Evolutionary conservation across 2,113 vertebrate genomes (phyloP).

Genomic region (Pluvianellus socialis): DNA sequence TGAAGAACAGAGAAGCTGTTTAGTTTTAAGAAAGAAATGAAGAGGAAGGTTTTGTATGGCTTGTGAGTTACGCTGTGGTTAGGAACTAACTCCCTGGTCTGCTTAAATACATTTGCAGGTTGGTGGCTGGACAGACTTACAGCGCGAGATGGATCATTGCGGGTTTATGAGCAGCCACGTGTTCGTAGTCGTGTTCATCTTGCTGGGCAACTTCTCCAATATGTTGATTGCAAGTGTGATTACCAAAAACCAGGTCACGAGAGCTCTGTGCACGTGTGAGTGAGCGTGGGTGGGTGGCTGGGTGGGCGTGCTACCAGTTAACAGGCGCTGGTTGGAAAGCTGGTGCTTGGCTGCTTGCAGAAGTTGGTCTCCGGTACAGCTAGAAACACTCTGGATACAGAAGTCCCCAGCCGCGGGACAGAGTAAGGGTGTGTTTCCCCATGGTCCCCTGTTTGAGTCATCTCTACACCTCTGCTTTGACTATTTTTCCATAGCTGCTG

Average conservation of each 20-base stretch:
- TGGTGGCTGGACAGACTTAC: conserved; percentile 66
- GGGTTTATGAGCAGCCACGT: background rate
- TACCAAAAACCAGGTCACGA: conserved; percentile 36
- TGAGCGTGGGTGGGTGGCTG: no score
- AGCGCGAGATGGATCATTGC: background rate
- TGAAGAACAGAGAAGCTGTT: background rate
- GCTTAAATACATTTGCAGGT: conserved; percentile 49
- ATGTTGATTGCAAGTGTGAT: conserved; percentile 61
- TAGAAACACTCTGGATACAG: background rate
- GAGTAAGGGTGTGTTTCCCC: background rate
- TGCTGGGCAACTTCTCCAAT: conserved; percentile 62
- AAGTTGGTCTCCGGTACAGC: background rate
- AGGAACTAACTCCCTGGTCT: background rate
- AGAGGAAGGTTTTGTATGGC: background rate
- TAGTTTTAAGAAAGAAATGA: background rate
- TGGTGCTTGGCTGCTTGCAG: background rate
- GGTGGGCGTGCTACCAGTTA: background rate
- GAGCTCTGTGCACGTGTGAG: background rate
- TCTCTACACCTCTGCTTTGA: background rate
- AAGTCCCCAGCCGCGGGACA: background rate
- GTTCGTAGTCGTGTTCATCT: conserved; percentile 55
- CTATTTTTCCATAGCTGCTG: background rate
- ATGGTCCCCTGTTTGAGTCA: background rate
- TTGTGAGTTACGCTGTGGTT: background rate
- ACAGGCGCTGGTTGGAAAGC: background rate